phyloP scores from a whole-genome alignment of 1,140 invertebrate species.

The Lineus longissimus region DNA sequence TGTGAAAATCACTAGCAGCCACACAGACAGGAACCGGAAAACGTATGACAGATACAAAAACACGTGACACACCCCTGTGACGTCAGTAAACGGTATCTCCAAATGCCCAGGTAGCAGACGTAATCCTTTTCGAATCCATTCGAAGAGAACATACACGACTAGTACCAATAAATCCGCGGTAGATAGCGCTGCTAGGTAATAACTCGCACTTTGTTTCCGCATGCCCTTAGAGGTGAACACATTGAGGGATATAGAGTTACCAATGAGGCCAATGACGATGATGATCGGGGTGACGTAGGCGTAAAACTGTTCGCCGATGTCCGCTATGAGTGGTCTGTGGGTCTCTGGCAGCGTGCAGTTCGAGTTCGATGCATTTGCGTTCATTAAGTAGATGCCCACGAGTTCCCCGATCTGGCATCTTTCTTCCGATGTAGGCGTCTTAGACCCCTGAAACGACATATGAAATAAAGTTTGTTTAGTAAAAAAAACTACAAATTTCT shows the following conservation, averaged over 20 bases:
- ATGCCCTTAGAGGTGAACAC: conserved; percentile 39
- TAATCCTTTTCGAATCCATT: conserved; percentile 34
- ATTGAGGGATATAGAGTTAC: conserved; percentile 36
- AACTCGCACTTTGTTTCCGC: conserved; percentile 34
- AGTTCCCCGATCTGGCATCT: too few species aligned
- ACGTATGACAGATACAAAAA: conserved; percentile 36
- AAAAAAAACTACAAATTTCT: too few species aligned
- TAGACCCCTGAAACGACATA: too few species aligned
- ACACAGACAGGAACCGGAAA: conserved; percentile 42
- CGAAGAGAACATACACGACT: conserved; percentile 36
- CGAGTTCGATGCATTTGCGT: neutral
- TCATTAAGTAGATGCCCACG: too few species aligned
- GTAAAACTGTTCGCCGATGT: conserved; percentile 23
- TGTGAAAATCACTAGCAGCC: conserved; percentile 46
- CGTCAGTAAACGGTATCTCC: conserved; percentile 18
- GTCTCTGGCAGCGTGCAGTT: neutral
- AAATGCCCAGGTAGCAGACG: conserved; percentile 13
- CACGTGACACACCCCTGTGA: conserved; percentile 36
- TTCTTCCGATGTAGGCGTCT: too few species aligned
- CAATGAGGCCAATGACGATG: conserved; percentile 32
- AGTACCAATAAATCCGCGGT: conserved; percentile 35
- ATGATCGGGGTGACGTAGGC: conserved; percentile 33
- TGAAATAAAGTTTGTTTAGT: too few species aligned
- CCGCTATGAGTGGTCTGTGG: neutral
- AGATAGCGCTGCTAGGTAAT: conserved; percentile 39